Evolutionary conservation across 2,113 vertebrate genomes (phyloP).

Genomic region (Sialia sialis): DNA sequence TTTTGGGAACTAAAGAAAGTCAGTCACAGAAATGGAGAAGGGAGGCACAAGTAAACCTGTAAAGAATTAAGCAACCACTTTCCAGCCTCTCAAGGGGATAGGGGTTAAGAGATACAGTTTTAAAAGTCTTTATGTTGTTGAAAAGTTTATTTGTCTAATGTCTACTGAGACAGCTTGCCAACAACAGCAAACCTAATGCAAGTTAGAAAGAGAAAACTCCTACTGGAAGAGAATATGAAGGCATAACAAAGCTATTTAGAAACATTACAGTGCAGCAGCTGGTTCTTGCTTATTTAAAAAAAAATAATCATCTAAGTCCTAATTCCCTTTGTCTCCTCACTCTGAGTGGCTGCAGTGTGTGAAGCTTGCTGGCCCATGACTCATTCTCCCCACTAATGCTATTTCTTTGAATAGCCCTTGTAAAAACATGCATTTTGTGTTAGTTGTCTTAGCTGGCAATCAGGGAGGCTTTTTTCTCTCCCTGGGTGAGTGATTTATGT

Average conservation of each 20-base stretch:
- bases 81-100: not conserved
- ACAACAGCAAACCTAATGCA: conserved; percentile 28
- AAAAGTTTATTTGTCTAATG: conserved; percentile 38
- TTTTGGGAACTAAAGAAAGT: not conserved
- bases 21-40: not conserved
- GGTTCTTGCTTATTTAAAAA: conserved; percentile 1
- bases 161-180: not conserved
- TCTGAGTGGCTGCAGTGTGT: not conserved
- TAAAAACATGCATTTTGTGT: conserved; percentile 43
- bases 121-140: not conserved
- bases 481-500: conserved; percentile 1
- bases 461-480: not conserved
- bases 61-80: not conserved
- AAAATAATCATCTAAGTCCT: not conserved
- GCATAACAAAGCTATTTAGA: conserved; percentile 30
- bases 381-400: conserved; percentile 58
- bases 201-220: not conserved
- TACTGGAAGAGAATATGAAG: conserved; percentile 3
- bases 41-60: not conserved
- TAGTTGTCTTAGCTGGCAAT: conserved; percentile 23
- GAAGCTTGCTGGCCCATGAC: conserved; percentile 35
- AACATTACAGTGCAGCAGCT: conserved; percentile 43
- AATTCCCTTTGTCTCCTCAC: conserved; percentile 59
- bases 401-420: conserved; percentile 40
- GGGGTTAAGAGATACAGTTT: not conserved